Evolutionary conservation across 2,888 invertebrate species (phyloP).

Genomic region (Eupeodes luniger): DNA sequence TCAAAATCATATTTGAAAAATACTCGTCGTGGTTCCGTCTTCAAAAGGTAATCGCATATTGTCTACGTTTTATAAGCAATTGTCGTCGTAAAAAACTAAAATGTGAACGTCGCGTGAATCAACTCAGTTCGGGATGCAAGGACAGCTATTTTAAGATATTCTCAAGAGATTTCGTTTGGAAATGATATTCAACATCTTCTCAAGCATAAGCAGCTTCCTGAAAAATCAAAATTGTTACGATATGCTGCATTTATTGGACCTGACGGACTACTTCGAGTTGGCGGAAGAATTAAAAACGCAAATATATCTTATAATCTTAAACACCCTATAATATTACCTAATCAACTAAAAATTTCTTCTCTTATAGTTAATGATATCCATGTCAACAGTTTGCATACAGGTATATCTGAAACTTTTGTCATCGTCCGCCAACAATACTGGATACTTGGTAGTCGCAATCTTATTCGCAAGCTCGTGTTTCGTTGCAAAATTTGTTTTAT

Average conservation of each 20-base stretch:
- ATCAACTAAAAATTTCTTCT: constrained; percentile 5
- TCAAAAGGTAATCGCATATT: not conserved
- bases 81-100: not conserved
- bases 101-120: not conserved
- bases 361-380: not conserved
- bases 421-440: not conserved
- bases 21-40: not conserved
- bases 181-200: not conserved
- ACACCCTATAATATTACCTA: constrained; percentile 1
- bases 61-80: not conserved
- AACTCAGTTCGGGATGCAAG: not conserved
- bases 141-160: not conserved
- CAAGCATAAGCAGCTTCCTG: not conserved
- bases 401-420: not conserved
- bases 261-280: not conserved
- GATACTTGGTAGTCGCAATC: constrained; percentile 4
- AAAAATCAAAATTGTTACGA: not conserved
- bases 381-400: too few relatives aligned
- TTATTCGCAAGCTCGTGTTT: not conserved
- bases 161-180: not conserved
- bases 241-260: not conserved
- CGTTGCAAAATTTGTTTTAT: not conserved
- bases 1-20: not conserved
- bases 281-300: not conserved
- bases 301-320: not conserved